Evolutionary conservation across 2,113 vertebrate genomes (phyloP).

Genomic region (Pseudopodoces humilis): DNA sequence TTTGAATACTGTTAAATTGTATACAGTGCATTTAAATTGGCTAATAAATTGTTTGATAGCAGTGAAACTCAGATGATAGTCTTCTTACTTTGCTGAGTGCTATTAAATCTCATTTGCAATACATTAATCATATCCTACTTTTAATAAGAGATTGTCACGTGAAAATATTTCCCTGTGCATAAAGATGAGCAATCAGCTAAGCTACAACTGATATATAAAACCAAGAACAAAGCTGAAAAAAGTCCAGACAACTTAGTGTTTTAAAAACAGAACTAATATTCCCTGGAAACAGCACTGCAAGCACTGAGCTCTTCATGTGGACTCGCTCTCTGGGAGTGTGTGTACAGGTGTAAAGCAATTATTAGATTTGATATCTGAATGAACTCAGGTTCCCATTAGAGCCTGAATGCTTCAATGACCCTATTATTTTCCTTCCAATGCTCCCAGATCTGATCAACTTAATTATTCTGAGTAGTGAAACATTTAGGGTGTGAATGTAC

Average conservation of each 20-base stretch:
- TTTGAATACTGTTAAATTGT: not conserved
- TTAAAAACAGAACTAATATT: slow-evolving; percentile 20
- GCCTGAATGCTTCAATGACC: slow-evolving; percentile 73
- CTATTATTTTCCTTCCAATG: slow-evolving; percentile 73
- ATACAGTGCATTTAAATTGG: not conserved
- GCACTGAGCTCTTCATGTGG: slow-evolving; percentile 59
- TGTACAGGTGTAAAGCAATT: slow-evolving; percentile 79
- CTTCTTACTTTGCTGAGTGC: not conserved
- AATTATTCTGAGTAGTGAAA: slow-evolving; percentile 80
- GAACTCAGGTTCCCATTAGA: slow-evolving; percentile 76
- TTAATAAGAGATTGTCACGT: not conserved
- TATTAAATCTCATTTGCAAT: not conserved
- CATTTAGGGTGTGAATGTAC: slow-evolving; percentile 71
- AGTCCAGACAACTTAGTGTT: not conserved
- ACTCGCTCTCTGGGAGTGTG: slow-evolving; percentile 64
- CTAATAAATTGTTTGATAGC: not conserved
- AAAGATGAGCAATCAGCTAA: not conserved
- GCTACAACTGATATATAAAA: not conserved
- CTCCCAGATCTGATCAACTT: slow-evolving; percentile 77
- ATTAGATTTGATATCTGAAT: slow-evolving; percentile 78
- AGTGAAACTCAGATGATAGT: not conserved
- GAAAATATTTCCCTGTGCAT: not conserved
- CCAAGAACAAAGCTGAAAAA: not conserved
- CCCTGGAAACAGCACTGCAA: slow-evolving; percentile 15
- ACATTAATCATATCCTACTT: not conserved